Percentiles rank a stretch among this genome's conserved stretches.
Conservation (phyloP, 2,113 vertebrate species). For the Hypocryptadius cinnamomeus region DNA sequence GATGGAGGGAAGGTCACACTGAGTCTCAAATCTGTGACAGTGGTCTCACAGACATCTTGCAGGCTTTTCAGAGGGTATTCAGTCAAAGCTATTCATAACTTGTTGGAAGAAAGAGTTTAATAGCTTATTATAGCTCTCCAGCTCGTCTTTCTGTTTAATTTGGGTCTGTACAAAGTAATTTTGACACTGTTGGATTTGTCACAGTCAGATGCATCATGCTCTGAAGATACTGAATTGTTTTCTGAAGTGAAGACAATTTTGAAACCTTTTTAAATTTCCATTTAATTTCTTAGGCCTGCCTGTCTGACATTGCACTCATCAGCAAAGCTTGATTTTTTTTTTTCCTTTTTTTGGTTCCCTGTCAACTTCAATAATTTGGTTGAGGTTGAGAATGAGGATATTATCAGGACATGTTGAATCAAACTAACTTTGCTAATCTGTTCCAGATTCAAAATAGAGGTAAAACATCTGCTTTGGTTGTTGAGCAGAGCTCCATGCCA, state of each 20-base stretch:
- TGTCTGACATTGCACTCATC: neutral
- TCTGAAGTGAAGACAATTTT: neutral
- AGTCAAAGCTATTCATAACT: neutral
- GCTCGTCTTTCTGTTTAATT: neutral
- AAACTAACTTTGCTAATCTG: neutral
- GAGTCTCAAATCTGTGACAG: neutral
- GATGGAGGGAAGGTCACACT: neutral
- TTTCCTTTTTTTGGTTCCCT: neutral
- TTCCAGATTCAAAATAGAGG: constrained; percentile 38
- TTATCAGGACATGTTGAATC: neutral
- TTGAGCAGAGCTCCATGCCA: neutral
- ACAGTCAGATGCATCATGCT: neutral
- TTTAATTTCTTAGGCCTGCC: neutral
- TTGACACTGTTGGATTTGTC: neutral
- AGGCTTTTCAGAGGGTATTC: neutral
- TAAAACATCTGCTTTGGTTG: constrained; percentile 17
- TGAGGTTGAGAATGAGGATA: neutral
- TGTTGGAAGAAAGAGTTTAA: neutral
- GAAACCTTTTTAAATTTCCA: neutral
- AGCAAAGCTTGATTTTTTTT: neutral
- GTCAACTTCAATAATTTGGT: neutral
- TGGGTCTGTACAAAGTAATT: neutral
- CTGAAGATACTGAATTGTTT: neutral
- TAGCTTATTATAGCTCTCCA: neutral
- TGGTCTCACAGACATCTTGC: neutral